Base-by-base conservation (phyloP, 2,797 vertebrate genomes). In the Esox lucius region DNA sequence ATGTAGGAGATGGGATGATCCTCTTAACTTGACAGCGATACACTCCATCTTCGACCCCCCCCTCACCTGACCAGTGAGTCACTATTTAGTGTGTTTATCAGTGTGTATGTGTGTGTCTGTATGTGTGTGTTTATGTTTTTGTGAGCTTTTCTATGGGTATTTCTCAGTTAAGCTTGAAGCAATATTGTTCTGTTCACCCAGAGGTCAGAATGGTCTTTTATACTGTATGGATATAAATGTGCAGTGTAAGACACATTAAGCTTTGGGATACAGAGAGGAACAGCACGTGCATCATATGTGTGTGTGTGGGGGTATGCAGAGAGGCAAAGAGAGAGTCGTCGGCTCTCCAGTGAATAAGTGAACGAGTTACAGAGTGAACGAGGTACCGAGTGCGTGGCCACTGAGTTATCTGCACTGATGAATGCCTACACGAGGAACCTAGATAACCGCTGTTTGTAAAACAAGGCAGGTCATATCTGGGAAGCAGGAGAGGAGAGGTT, bases 371-470 rank as follows among this genome's bases (percentile, higher is more conserved):
- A 35, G 33, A 35, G 2, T 35, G 33, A 35, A 35, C 33, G 33
- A n/a, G n/a, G n/a, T n/a, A n/a, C n/a, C n/a, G n/a, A 39, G 35
- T 67, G 64, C 33, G 35, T 68, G 69, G 53, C 24, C 48, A 70
- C 13, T 68, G 42, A 70, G 46, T 51, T n/a, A 51, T 71, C 6
- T n/a, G 13, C 19, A n/a, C 33, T 59, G 31, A 59, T 35, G 12
- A 71, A 59, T 39, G 51, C 19, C 42, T 49, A 39, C 46, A n/a
- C 42, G 46, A 68, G 24, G 26, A 69, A 26, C 6, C 24, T 48
- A 53, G 28, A 13, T 31, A 28, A 31, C 28, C 4, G 31, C 19
- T 71, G 59, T 71, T 26, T 59, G 49, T 69, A 48, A 16, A 62
- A 62, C 59, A 62, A 62, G 59, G 65, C 19, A 17, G 61, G 16